Evolutionary conservation across 2,888 invertebrate genomes (phyloP).

Genomic region (Coecobrya sp.): DNA sequence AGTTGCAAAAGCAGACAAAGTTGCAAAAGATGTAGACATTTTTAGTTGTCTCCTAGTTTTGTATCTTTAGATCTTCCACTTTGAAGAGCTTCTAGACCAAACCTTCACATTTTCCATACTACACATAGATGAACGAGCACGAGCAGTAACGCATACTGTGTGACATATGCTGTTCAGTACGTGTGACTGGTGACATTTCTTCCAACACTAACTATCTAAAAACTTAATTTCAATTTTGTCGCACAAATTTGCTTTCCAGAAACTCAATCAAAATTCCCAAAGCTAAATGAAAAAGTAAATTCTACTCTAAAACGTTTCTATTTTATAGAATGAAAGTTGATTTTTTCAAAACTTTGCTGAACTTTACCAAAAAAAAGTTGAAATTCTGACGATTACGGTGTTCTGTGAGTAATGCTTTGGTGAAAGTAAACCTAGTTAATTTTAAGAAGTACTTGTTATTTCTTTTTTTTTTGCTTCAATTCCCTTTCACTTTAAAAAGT

Average conservation of each 20-base stretch:
- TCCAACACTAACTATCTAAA: background rate
- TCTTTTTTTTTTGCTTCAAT: background rate
- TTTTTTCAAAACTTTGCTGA: background rate
- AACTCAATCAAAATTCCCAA: background rate
- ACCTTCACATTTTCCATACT: no score
- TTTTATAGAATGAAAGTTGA: background rate
- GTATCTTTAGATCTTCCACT: no score
- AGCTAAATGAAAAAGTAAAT: background rate
- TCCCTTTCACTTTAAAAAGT: background rate
- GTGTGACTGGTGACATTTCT: background rate
- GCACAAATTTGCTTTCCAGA: background rate
- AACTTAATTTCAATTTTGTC: background rate
- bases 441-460: background rate
- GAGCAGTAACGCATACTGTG: background rate
- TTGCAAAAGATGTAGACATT: background rate
- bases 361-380: background rate
- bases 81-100: no score
- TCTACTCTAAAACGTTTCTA: background rate
- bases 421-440: background rate
- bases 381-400: background rate
- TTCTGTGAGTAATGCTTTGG: no score
- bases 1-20: background rate
- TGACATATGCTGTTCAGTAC: background rate
- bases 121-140: no score
- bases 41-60: no score